These are phyloP conservation scores for Perccottus glenii DNA, from an alignment of 2,113 vertebrate genomes.

Conservation along the genomic window DNA sequence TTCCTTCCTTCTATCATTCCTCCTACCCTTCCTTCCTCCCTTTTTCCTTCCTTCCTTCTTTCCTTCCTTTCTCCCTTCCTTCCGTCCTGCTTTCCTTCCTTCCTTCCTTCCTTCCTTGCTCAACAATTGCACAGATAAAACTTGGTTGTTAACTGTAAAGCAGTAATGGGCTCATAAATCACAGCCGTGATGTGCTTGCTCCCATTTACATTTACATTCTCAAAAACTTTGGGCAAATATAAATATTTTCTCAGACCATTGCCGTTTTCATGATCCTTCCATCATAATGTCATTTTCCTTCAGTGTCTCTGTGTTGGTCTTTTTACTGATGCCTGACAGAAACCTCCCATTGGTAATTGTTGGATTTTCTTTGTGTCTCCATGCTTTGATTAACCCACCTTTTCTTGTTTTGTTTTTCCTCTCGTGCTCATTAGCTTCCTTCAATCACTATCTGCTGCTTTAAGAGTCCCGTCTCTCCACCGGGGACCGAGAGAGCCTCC, in stretches of 20 bases:
- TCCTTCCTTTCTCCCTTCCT: too few relatives aligned
- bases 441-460: constrained; percentile 71
- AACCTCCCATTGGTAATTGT: constrained; percentile 55
- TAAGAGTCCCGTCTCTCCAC: constrained; percentile 66
- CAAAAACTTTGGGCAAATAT: constrained; percentile 17
- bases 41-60: too few relatives aligned
- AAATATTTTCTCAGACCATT: constrained; percentile 33
- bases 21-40: too few relatives aligned
- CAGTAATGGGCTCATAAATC: constrained; percentile 72
- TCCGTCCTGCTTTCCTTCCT: too few relatives aligned
- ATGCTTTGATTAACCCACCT: constrained; percentile 55
- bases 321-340: constrained; percentile 42
- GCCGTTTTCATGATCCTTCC: constrained; percentile 39
- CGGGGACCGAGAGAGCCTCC: constrained; percentile 63
- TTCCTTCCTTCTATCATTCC: too few relatives aligned
- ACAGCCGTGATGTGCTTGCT: constrained; percentile 51
- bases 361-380: constrained; percentile 61
- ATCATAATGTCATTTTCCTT: constrained; percentile 37
- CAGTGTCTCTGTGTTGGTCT: constrained; percentile 44
- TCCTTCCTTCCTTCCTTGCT: too few relatives aligned
- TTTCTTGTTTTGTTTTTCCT: constrained; percentile 36
- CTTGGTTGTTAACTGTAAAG: constrained; percentile 56
- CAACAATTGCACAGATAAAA: constrained; percentile 50
- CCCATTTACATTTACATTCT: constrained; percentile 20
- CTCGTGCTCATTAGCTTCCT: constrained; percentile 74